Percentiles rank a stretch among this genome's conserved stretches.
These are phyloP conservation scores for Malacosoma neustria DNA, from an alignment of 2,888 invertebrate species.

Conservation along the genomic window DNA sequence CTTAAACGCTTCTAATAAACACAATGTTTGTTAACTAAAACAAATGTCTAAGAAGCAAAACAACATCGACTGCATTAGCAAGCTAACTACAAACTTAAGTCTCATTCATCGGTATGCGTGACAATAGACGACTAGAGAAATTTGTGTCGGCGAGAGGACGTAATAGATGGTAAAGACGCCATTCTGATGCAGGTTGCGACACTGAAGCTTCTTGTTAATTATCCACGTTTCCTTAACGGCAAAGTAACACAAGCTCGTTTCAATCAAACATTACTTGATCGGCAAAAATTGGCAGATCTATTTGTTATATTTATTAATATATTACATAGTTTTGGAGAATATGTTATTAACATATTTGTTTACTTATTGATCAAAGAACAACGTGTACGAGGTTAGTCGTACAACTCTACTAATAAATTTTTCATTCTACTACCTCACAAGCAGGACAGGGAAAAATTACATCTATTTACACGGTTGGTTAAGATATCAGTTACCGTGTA, in stretches of 20 bases:
- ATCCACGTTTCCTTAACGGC: slow-evolving; percentile 55
- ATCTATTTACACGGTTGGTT: no score
- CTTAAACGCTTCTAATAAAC: not conserved
- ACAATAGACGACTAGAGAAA: slow-evolving; percentile 35
- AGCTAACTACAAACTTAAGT: not conserved
- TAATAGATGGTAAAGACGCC: slow-evolving; percentile 23
- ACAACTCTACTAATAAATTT: no score
- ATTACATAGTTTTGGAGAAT: no score
- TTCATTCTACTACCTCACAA: no score
- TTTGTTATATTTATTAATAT: no score
- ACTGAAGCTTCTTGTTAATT: slow-evolving; percentile 51
- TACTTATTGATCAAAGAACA: no score
- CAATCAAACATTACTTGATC: slow-evolving; percentile 48
- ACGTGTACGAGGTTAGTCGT: no score
- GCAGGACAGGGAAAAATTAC: no score
- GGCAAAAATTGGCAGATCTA: slow-evolving; percentile 12
- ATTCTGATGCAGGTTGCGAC: slow-evolving; percentile 57
- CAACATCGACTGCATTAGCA: not conserved
- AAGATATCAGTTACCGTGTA: no score
- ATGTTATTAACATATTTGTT: no score
- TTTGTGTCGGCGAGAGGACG: slow-evolving; percentile 24
- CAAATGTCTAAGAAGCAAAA: not conserved
- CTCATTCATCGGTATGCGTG: slow-evolving; percentile 33
- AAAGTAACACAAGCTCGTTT: slow-evolving; percentile 55
- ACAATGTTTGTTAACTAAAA: not conserved